Percentiles rank a stretch among this genome's conserved stretches.
Evolutionary conservation across 2,888 invertebrate genomes (phyloP).

Genomic region (Hetaerina titia): DNA sequence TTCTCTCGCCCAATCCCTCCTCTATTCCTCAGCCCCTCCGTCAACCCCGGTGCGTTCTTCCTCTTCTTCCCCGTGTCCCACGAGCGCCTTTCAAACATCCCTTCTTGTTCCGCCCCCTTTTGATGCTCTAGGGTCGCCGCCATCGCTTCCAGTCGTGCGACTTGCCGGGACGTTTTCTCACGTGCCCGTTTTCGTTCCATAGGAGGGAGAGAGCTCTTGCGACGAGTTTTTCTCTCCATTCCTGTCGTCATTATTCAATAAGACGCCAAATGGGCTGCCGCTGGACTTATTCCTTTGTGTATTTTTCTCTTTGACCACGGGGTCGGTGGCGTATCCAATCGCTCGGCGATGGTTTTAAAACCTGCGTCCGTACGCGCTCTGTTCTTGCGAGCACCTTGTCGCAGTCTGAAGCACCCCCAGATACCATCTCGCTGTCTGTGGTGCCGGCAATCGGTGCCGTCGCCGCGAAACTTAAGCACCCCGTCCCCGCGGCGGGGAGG

Average conservation of each 20-base stretch:
- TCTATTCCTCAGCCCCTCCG: not conserved
- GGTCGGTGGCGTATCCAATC: conserved; percentile 7
- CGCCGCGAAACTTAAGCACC: not conserved
- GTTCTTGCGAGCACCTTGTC: not conserved
- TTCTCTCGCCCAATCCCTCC: conserved; percentile 5
- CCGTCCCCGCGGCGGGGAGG: not conserved
- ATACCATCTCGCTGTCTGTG: not conserved
- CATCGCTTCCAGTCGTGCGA: not conserved
- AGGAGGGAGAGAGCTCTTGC: not conserved
- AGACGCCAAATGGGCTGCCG: conserved; percentile 10
- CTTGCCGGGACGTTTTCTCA: conserved; percentile 24
- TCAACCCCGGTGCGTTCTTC: conserved; percentile 23
- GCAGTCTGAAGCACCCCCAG: not conserved
- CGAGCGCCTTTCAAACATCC: conserved; percentile 32
- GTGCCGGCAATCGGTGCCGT: not conserved
- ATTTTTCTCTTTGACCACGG: not conserved
- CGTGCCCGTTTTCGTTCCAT: not conserved
- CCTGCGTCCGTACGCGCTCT: not conserved
- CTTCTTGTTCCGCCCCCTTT: conserved; percentile 18
- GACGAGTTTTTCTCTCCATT: conserved; percentile 10
- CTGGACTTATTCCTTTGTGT: not conserved
- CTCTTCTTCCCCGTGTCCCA: conserved; percentile 3
- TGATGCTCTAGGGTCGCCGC: not conserved
- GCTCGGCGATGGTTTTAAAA: conserved; percentile 7
- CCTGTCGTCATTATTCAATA: conserved; percentile 58